Evolutionary conservation across 2,888 invertebrate species (phyloP), one percentile per base, ranked within the genome.

Genomic region (Tyria jacobaeae): DNA sequence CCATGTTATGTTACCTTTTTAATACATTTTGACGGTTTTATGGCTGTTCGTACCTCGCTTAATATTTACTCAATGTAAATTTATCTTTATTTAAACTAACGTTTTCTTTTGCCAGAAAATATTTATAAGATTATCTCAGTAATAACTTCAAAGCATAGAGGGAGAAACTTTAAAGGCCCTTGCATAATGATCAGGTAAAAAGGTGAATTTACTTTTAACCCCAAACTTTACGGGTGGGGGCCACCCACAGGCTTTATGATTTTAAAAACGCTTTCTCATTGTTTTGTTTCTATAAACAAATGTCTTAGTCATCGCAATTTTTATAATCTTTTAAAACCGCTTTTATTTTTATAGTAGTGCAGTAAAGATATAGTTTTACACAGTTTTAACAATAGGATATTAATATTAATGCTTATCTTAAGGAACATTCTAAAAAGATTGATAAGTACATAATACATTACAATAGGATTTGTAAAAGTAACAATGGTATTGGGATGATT

Each of bases 221-320:
- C 75, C 74, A 56, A 72, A 68, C 44, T 70, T 54, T 62, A 62
- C 52, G 66, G 66, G 47, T 54, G 60, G 70, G 62, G 66, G 88
- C 88, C 88, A 87, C 87, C 86, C 76, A 75, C 66, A 69, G 75
- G 59, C 64, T 68, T 78, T 76, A 82, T 63, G 72, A 73, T 70
- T 78, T 71, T 67, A 70, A 79, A 84, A 87, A 84, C 68, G 79
- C 79, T 71, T 68, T 73, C 78, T 86, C 83, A 86, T 87, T 88
- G 87, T 88, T 88, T 86, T 75, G 77, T 70, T 75, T 71, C 70
- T 62, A 76, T 71, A 78, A 83, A 82, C 72, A 81, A 82, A 81
- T 64, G 64, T 57, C 66, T 79, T 67, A 78, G 81, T 86, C 87
- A 85, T 86, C 75, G 81, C 80, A 82, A 85, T 85, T 82, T 83